A percentile compares a stretch with the other conserved stretches of the same genome.
Evolutionary conservation across 2,113 vertebrate genomes (phyloP).

Genomic region (Thalassarche chlororhynchos): DNA sequence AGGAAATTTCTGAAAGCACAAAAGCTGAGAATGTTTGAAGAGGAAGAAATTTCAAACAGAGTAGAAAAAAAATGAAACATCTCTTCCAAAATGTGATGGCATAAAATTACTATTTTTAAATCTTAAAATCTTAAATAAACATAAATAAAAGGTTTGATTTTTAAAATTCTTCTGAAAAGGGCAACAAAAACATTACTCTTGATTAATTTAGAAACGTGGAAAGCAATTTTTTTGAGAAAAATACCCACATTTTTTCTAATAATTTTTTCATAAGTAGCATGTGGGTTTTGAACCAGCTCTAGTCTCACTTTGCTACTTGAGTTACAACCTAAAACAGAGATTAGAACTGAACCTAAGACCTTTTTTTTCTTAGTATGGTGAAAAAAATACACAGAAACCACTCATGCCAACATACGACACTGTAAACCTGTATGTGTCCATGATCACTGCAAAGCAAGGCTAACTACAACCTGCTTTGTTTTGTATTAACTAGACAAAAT

Average conservation of each 20-base stretch:
- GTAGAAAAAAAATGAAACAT: neutral
- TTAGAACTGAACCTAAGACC: neutral
- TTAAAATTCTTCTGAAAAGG: neutral
- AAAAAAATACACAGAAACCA: neutral
- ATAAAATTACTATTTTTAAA: neutral
- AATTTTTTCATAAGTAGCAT: neutral
- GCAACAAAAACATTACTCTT: neutral
- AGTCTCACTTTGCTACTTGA: neutral
- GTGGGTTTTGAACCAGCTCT: neutral
- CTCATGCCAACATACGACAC: fast-evolving
- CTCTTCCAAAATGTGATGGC: neutral
- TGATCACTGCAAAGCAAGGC: neutral
- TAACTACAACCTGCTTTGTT: neutral
- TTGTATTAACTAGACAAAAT: neutral
- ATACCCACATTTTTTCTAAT: fast-evolving
- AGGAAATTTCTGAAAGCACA: neutral
- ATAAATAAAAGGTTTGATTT: neutral
- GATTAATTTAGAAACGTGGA: neutral
- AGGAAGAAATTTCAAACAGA: neutral
- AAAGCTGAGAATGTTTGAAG: neutral
- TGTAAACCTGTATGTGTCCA: neutral
- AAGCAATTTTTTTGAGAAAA: neutral
- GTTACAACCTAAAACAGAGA: neutral
- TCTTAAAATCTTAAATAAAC: neutral
- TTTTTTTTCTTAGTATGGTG: neutral